A percentile compares a stretch with the other conserved stretches of the same genome.
These are phyloP conservation scores for Leptodactylus fuscus DNA, from an alignment of 2,113 vertebrate genomes.

Conservation along the genomic window DNA sequence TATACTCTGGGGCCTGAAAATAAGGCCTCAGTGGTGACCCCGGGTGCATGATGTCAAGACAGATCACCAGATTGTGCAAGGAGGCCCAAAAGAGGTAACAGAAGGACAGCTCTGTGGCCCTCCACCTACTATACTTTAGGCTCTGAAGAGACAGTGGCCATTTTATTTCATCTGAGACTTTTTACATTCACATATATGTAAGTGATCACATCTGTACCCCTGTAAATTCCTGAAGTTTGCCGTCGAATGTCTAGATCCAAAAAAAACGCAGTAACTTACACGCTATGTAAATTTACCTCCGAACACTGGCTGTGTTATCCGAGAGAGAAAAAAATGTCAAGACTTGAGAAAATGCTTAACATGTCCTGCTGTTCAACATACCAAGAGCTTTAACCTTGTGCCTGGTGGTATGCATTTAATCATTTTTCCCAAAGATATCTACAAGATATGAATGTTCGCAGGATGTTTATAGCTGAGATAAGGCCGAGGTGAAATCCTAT, in stretches of 20 bases:
- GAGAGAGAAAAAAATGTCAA: background rate
- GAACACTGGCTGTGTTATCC: constrained; percentile 2
- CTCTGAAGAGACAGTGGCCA: too few species aligned
- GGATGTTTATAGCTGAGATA: constrained; percentile 83
- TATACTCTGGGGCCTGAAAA: too few species aligned
- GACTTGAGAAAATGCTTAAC: constrained; percentile 32
- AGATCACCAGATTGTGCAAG: too few species aligned
- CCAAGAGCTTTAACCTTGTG: constrained; percentile 42
- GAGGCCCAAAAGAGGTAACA: too few species aligned
- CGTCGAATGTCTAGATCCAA: constrained; percentile 21
- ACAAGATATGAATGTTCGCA: constrained; percentile 75
- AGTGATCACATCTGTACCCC: constrained; percentile 30
- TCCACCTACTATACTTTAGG: too few species aligned
- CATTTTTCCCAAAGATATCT: constrained; percentile 72
- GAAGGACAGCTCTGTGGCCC: too few species aligned
- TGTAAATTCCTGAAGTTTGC: constrained; percentile 31
- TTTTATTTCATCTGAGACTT: too few species aligned
- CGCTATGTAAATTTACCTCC: constrained; percentile 20
- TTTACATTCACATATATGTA: too few species aligned
- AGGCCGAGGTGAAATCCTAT: constrained; percentile 74
- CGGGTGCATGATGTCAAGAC: too few species aligned
- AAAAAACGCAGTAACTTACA: constrained; percentile 8
- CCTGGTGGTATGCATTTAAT: constrained; percentile 71
- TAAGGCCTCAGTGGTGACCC: too few species aligned
- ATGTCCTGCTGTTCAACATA: constrained; percentile 52